Evolutionary conservation across 2,888 invertebrate genomes (phyloP).

Genomic region (Melipona beecheii): DNA sequence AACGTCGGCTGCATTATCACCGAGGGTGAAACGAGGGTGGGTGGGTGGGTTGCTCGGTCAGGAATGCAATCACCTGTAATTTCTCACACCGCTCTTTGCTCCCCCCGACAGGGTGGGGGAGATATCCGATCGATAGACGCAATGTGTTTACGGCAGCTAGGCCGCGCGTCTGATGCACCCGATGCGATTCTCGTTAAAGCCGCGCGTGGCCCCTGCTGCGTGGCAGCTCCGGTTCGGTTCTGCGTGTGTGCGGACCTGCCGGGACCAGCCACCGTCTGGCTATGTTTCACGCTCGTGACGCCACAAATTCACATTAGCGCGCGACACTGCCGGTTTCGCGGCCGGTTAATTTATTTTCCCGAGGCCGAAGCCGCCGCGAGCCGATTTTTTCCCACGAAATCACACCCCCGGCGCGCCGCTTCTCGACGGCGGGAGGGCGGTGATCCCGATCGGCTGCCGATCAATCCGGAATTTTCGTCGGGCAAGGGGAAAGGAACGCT

Average conservation of each 20-base stretch:
- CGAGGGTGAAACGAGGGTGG: too few relatives aligned
- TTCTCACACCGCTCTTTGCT: conserved; percentile 71
- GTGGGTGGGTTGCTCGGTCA: conserved; percentile 32
- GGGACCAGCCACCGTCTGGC: conserved; percentile 66
- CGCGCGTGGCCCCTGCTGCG: conserved; percentile 62
- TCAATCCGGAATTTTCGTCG: neutral
- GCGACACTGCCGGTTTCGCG: conserved; percentile 57
- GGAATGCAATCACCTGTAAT: conserved; percentile 71
- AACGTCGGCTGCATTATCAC: conserved; percentile 54
- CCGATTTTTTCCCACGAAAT: conserved; percentile 21
- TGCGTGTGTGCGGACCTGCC: conserved; percentile 71
- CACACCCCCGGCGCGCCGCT: neutral
- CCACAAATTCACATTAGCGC: conserved; percentile 71
- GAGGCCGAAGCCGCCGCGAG: conserved; percentile 15
- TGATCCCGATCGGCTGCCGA: neutral
- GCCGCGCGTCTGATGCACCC: conserved; percentile 73
- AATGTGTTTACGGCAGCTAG: conserved; percentile 74
- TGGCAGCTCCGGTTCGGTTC: conserved; percentile 59
- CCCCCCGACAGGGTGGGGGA: conserved; percentile 34
- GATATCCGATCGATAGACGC: conserved; percentile 71
- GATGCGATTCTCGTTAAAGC: conserved; percentile 79
- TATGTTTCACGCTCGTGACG: conserved; percentile 68
- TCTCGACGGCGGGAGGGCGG: too few relatives aligned
- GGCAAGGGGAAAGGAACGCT: neutral
- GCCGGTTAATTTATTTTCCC: conserved; percentile 63